Percentiles rank a stretch among this genome's conserved stretches.
phyloP scores from a whole-genome alignment of 2,113 vertebrate species.

The Taurulus bubalis region DNA sequence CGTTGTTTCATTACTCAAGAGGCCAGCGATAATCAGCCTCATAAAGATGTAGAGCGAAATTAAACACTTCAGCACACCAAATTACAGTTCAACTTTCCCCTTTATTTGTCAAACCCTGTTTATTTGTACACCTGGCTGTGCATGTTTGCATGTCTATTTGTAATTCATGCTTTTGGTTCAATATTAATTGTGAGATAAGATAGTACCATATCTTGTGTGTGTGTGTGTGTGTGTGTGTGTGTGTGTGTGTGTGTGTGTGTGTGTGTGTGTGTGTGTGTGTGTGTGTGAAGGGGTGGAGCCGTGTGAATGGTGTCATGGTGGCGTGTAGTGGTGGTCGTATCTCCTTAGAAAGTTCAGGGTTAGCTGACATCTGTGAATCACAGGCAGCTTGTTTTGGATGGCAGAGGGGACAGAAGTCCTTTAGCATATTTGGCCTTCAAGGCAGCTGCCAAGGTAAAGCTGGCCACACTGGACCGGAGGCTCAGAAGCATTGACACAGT shows the following conservation, averaged over 20 bases:
- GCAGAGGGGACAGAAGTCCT: slow-evolving; percentile 74
- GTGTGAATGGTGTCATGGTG: slow-evolving; percentile 28
- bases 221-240: slow-evolving; percentile 1
- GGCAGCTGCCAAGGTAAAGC: slow-evolving; percentile 77
- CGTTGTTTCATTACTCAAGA: background rate
- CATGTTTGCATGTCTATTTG: slow-evolving; percentile 2
- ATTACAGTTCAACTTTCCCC: background rate
- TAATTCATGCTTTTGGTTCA: slow-evolving; percentile 31
- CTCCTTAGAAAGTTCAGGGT: slow-evolving; percentile 78
- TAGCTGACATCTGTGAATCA: slow-evolving; percentile 71
- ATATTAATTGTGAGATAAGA: slow-evolving; percentile 54
- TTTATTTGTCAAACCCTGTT: background rate
- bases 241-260: background rate
- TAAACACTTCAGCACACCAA: background rate
- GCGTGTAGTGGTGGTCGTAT: slow-evolving; percentile 43
- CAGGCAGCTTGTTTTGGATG: slow-evolving; percentile 78
- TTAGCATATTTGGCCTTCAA: slow-evolving; percentile 79
- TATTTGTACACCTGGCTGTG: slow-evolving; percentile 28
- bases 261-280: slow-evolving; percentile 5
- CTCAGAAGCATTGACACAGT: slow-evolving; percentile 3
- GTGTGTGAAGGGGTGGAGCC: background rate
- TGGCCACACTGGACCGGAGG: slow-evolving; percentile 34
- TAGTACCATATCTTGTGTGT: slow-evolving; percentile 29
- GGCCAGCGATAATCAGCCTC: background rate
- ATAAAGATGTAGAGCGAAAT: background rate